Base-by-base conservation (phyloP, 2,797 vertebrate species). In the Liparis tanakae region DNA sequence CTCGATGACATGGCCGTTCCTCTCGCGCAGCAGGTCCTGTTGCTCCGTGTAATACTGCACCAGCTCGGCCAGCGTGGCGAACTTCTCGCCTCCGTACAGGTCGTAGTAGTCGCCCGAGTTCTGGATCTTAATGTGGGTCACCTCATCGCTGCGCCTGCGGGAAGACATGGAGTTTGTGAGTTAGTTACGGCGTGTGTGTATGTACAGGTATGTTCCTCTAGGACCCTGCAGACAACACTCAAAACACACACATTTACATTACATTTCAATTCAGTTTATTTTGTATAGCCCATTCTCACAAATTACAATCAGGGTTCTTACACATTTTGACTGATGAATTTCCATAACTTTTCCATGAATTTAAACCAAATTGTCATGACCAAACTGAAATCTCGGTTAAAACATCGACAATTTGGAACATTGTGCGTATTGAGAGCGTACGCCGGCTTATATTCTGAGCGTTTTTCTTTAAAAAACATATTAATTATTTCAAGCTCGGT, bases 81-180 rank as follows among this genome's bases (percentile, higher is more conserved):
- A 97, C 85, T 96, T 97, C 94, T 97, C 96, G 0, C 96, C 96
- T 7, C 97, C 96, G 0, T 96, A 96, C 61, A 96, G 94, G 88
- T 96, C 96, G 0, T 96, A 97, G 93, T 95, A 96, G 87, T 96
- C 95, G 0, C 96, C 96, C 0, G 95, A 95, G 92, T 96, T 97
- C 91, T 97, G 97, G 93, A 96, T 96, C 92, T 97, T 97, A 58
- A 97, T 97, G 90, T 98, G 97, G 0, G 96, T 96, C 89, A 97
- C 97, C 92, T 97, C 96, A 41, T 96, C 90, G 0, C 93, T 94
- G 33, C 95, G 90, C 81, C 97, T 97, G 82, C 0, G 34, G 71
- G 33, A 36, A 36, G 48, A 67, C 69, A 67, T 58, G 0, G 39
- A 15, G 34, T 62, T 75, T 0, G 8, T 41, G 12, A 55, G 60